These are phyloP conservation scores for Trialeurodes vaporariorum DNA, from an alignment of 1,140 invertebrate species.

Conservation along the genomic window DNA sequence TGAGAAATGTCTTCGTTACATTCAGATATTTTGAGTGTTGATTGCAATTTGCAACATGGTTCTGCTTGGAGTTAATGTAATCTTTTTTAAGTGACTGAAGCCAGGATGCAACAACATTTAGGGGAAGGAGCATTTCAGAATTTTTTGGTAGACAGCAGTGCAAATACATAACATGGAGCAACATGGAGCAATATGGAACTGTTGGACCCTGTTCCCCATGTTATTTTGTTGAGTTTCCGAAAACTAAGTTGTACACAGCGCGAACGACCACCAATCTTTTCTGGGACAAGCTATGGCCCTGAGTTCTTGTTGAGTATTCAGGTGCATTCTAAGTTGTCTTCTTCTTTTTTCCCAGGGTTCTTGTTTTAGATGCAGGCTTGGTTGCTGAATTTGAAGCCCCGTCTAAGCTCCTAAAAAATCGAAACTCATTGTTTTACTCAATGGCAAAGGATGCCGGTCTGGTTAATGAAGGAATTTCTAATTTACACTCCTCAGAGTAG, in stretches of 20 bases:
- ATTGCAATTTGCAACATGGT: no score
- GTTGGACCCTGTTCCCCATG: no score
- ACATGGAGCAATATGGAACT: background rate
- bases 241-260: background rate
- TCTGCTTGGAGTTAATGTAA: no score
- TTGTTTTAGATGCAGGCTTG: slow-evolving; percentile 79
- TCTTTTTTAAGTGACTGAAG: no score
- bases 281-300: background rate
- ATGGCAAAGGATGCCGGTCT: slow-evolving; percentile 89
- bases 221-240: background rate
- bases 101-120: no score
- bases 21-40: no score
- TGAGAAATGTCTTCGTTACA: no score
- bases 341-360: slow-evolving; percentile 46
- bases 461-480: no score
- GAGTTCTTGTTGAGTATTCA: background rate
- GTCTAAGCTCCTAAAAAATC: slow-evolving; percentile 55
- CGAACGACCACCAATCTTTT: background rate
- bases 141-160: background rate
- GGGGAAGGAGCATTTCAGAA: no score
- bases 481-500: no score
- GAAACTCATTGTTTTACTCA: slow-evolving; percentile 70
- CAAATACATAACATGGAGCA: background rate
- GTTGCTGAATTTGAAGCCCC: slow-evolving; percentile 75
- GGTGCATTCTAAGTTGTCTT: slow-evolving; percentile 9